phyloP scores from a whole-genome alignment of 1,140 invertebrate genomes.

The Lordiphosa collinella region DNA sequence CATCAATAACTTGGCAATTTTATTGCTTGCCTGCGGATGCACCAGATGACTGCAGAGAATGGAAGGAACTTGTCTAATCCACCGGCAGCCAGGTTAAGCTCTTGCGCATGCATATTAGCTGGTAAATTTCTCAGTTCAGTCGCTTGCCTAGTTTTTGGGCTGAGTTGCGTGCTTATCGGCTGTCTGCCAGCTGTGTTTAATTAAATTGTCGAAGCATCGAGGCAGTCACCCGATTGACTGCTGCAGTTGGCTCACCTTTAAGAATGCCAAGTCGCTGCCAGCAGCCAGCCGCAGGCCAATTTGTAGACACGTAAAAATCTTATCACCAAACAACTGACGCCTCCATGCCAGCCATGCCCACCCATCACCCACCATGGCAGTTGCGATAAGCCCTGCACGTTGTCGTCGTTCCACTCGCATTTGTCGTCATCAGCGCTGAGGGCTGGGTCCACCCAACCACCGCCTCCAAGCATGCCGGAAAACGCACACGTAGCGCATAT shows the following conservation, averaged over 20 bases:
- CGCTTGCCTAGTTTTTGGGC: too few species aligned
- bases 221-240: too few species aligned
- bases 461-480: neutral
- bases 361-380: slow-evolving; percentile 8
- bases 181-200: neutral
- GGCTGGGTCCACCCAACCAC: neutral
- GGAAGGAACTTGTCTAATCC: too few species aligned
- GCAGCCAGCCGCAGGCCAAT: slow-evolving; percentile 44
- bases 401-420: slow-evolving; percentile 65
- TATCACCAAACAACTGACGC: slow-evolving; percentile 53
- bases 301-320: slow-evolving; percentile 70
- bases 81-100: too few species aligned
- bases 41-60: too few species aligned
- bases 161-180: slow-evolving; percentile 5
- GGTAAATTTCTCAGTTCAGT: too few species aligned
- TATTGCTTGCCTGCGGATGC: slow-evolving; percentile 8
- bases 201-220: too few species aligned
- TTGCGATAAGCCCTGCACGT: slow-evolving; percentile 69
- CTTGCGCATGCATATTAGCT: too few species aligned
- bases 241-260: too few species aligned
- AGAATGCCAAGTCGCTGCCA: neutral
- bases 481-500: slow-evolving; percentile 63
- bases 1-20: slow-evolving; percentile 54
- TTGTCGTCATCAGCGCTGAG: slow-evolving; percentile 57
- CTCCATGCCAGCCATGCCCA: slow-evolving; percentile 13